Percentiles rank a stretch among this genome's conserved stretches.
Conservation (phyloP, 2,113 vertebrate species). For the Forbesichthys agassizii region DNA sequence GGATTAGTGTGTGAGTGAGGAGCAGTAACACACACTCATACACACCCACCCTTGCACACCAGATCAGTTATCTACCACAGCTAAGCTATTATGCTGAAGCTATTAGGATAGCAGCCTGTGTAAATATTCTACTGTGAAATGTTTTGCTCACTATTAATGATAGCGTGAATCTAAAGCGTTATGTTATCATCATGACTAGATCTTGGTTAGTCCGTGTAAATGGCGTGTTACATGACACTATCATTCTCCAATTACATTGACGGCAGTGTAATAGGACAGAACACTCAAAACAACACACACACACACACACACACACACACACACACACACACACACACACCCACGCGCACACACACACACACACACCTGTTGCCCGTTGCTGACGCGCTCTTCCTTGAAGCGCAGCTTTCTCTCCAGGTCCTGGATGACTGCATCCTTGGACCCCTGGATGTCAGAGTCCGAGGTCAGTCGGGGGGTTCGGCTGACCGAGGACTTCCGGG, state of each 20-base stretch:
- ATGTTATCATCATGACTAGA: neutral
- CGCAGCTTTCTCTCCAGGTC: slow-evolving; percentile 96
- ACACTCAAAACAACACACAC: neutral
- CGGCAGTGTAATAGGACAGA: slow-evolving; percentile 11
- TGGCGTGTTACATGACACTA: slow-evolving; percentile 27
- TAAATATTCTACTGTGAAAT: neutral
- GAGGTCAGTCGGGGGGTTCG: slow-evolving; percentile 85
- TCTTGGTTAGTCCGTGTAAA: slow-evolving; percentile 58
- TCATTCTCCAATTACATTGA: slow-evolving; percentile 26
- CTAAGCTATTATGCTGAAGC: slow-evolving; percentile 5
- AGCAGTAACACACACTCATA: slow-evolving; percentile 30
- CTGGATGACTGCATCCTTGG: slow-evolving; percentile 97
- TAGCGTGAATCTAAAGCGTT: slow-evolving; percentile 5
- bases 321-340: slow-evolving; percentile 10
- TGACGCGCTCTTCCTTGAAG: slow-evolving; percentile 94
- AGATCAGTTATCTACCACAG: slow-evolving; percentile 9
- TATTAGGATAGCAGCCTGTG: neutral
- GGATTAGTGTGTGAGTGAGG: slow-evolving; percentile 72
- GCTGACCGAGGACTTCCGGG: slow-evolving; percentile 79
- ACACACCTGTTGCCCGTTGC: slow-evolving; percentile 87
- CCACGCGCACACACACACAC: slow-evolving; percentile 16
- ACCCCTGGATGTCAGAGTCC: slow-evolving; percentile 95
- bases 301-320: neutral
- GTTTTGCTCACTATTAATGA: neutral
- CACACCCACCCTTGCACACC: slow-evolving; percentile 29